Evolutionary conservation across 2,797 vertebrate genomes (phyloP).

Genomic region (Malurus leucopterus): DNA sequence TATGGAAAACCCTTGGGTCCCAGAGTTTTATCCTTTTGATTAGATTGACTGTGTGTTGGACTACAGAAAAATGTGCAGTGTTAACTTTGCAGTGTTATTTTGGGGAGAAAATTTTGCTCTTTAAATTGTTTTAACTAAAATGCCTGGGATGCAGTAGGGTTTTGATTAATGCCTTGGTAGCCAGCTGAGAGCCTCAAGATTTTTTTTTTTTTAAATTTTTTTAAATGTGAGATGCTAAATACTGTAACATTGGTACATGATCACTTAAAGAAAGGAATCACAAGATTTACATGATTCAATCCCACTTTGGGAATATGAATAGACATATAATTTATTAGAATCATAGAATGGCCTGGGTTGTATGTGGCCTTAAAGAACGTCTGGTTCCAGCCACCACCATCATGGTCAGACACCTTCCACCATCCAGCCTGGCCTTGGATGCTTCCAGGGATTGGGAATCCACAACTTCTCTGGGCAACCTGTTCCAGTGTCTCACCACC

Average conservation of each 20-base stretch:
- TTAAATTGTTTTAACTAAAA: not conserved
- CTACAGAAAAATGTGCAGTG: not conserved
- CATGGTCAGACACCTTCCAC: not conserved
- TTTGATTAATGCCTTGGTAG: not conserved
- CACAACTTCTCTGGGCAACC: not conserved
- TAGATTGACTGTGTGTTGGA: not conserved
- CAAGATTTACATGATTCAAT: not conserved
- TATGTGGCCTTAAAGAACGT: not conserved
- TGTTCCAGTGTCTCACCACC: not conserved
- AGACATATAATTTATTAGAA: not conserved
- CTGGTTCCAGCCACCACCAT: not conserved
- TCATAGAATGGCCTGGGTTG: not conserved
- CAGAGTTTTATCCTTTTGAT: not conserved
- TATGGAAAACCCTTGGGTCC: not conserved
- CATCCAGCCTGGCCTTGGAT: not conserved
- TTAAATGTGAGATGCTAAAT: not conserved
- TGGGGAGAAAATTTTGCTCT: not conserved
- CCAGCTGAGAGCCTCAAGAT: not conserved
- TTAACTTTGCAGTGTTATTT: not conserved
- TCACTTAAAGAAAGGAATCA: not conserved
- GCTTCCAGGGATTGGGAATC: accelerated
- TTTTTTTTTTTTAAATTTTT: not conserved
- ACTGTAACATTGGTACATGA: accelerated
- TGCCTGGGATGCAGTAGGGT: not conserved
- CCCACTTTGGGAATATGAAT: not conserved